Evolutionary conservation across 2,797 vertebrate genomes (phyloP), one percentile per base, ranked within the genome.

Genomic region (Melanotaenia nigrans): DNA sequence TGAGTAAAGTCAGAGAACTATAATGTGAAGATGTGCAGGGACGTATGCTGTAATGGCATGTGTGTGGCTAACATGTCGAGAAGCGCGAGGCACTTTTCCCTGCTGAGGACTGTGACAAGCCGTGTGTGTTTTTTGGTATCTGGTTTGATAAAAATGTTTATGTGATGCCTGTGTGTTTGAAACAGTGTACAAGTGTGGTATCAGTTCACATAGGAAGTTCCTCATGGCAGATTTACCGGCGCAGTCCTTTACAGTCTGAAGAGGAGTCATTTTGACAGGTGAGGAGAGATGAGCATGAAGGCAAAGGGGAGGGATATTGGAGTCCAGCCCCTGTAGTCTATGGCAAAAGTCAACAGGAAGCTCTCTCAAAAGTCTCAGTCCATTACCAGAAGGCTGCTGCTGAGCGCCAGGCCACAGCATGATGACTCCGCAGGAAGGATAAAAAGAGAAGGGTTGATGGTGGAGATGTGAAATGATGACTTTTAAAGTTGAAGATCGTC

Each of bases 271-370:
- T 79, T 73, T 66, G 62, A 87, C 72, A 78, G 72, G 47, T 49
- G 68, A 75, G 78, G 69, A 59, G 65, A 80, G 72, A 64, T 62
- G 78, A 78, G 75, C n/a, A 38, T 53, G 67, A 79, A 85, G 71
- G 75, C 62, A 78, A 53, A 61, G 55, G 53, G 61, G 40, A 49
- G 32, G 79, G 82, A 61, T 70, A 72, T 85, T 89, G 93, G 94
- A 95, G 93, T 93, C 94, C 94, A 95, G 93, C 93, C 94, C 94
- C 93, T 92, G 86, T 92, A 93, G 93, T 95, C 91, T 94, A 92
- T 94, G 93, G 94, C 92, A 94, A 45, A 90, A 92, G 90, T 93
- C 91, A 94, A 93, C 88, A 92, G 93, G 93, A 93, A 94, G 92
- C 92, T 91, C 91, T 91, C 85, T 87, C 72, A 84, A 90, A 90